Percentiles rank a stretch among this genome's conserved stretches.
These are phyloP conservation scores for Neomorphus geoffroyi DNA, from an alignment of 2,797 vertebrate genomes.

Conservation along the genomic window DNA sequence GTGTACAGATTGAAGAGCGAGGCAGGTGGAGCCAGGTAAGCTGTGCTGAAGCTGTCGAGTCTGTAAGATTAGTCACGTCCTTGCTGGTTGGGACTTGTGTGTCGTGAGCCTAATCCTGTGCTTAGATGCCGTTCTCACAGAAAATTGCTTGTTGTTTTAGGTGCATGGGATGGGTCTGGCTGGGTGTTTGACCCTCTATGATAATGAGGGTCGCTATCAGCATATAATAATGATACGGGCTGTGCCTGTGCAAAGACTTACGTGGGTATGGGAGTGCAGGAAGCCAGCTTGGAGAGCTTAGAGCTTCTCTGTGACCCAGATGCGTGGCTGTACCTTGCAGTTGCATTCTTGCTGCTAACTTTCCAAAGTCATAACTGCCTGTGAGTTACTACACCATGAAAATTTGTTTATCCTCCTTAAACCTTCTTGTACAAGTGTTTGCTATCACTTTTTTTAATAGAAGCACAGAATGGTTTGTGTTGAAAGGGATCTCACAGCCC, in stretches of 20 bases:
- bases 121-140: background rate
- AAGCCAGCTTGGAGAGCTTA: background rate
- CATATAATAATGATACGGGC: rapidly evolving
- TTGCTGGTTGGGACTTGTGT: conserved; percentile 9
- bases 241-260: background rate
- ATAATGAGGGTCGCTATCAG: background rate
- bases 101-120: background rate
- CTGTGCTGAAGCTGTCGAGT: background rate
- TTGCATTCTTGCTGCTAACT: background rate
- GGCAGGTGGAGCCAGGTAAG: conserved; percentile 19
- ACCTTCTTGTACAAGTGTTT: background rate
- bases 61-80: background rate
- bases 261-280: rapidly evolving
- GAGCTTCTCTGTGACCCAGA: background rate
- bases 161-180: background rate
- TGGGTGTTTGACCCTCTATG: background rate
- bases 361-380: background rate
- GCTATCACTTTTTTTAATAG: background rate
- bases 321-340: background rate
- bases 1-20: background rate
- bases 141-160: background rate
- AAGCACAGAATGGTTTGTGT: too few relatives aligned
- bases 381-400: background rate
- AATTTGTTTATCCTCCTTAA: background rate
- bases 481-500: too few relatives aligned